phyloP scores from a whole-genome alignment of 2,797 vertebrate species.

The Melanotaenia trifasciata region DNA sequence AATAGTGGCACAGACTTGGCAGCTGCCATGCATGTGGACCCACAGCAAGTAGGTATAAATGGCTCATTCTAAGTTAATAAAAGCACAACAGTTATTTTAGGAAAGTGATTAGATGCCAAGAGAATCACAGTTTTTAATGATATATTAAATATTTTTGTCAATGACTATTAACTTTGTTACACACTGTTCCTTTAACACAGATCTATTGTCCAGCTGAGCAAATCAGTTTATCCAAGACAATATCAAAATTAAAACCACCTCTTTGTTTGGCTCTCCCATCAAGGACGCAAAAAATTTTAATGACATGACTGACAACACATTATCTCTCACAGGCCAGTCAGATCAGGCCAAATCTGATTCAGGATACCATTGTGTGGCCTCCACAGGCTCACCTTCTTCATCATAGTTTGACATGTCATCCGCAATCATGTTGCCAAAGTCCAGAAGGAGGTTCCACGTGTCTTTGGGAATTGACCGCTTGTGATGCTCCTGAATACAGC shows the following conservation, averaged over 20 bases:
- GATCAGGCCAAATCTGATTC: background rate
- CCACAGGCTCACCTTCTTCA: constrained; percentile 89
- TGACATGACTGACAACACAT: background rate
- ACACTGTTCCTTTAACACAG: too few relatives aligned
- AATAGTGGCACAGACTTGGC: too few relatives aligned
- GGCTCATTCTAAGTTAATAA: too few relatives aligned
- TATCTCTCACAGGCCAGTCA: background rate
- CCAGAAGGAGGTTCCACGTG: constrained; percentile 97
- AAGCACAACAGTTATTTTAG: too few relatives aligned
- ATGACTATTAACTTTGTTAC: too few relatives aligned
- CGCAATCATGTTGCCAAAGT: constrained; percentile 97
- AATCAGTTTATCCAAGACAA: background rate
- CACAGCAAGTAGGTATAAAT: too few relatives aligned
- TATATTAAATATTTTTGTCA: too few relatives aligned
- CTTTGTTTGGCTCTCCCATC: background rate
- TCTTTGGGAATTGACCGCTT: constrained; percentile 97
- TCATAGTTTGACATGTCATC: constrained; percentile 99
- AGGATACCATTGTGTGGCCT: background rate
- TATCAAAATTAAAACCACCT: background rate
- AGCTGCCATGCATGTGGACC: too few relatives aligned
- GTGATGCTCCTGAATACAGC: constrained; percentile 90
- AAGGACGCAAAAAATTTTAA: background rate
- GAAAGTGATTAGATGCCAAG: too few relatives aligned
- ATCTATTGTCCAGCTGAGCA: background rate
- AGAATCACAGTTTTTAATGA: too few relatives aligned